Percentiles rank a stretch among this genome's conserved stretches.
phyloP scores from a whole-genome alignment of 2,888 invertebrate genomes.

The Hofmannophila pseudospretella region DNA sequence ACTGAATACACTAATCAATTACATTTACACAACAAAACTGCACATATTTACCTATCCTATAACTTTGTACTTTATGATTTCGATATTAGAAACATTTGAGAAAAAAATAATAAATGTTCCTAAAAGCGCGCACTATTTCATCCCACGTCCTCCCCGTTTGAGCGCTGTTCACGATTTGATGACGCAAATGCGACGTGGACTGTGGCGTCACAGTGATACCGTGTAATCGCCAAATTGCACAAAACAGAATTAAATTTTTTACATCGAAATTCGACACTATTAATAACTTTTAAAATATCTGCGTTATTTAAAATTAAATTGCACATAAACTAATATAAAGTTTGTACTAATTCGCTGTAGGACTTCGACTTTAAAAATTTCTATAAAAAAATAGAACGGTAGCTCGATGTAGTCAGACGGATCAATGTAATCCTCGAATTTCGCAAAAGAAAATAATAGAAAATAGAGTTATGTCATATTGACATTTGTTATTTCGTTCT shows the following conservation, averaged over 20 bases:
- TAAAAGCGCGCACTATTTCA: constrained; percentile 44
- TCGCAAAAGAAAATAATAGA: too few relatives aligned
- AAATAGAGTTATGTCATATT: too few relatives aligned
- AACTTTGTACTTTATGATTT: constrained; percentile 69
- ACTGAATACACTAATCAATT: too few relatives aligned
- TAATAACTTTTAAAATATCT: not conserved
- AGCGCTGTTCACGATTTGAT: constrained; percentile 63
- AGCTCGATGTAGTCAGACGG: not conserved
- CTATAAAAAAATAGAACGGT: not conserved
- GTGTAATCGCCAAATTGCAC: constrained; percentile 35
- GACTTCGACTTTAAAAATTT: not conserved
- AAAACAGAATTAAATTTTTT: constrained; percentile 23
- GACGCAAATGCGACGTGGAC: constrained; percentile 62
- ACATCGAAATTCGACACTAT: not conserved
- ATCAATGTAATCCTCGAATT: too few relatives aligned
- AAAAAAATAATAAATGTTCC: constrained; percentile 53
- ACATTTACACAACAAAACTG: not conserved
- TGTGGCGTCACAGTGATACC: constrained; percentile 57
- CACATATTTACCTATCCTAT: constrained; percentile 59
- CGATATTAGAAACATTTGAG: constrained; percentile 71
- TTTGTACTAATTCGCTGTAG: not conserved
- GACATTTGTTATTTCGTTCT: too few relatives aligned
- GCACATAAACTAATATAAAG: constrained; percentile 14
- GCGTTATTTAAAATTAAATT: constrained; percentile 5
- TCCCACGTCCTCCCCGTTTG: constrained; percentile 67